These are phyloP conservation scores for Leuctra nigra DNA, from an alignment of 2,888 invertebrate genomes.

Conservation along the genomic window DNA sequence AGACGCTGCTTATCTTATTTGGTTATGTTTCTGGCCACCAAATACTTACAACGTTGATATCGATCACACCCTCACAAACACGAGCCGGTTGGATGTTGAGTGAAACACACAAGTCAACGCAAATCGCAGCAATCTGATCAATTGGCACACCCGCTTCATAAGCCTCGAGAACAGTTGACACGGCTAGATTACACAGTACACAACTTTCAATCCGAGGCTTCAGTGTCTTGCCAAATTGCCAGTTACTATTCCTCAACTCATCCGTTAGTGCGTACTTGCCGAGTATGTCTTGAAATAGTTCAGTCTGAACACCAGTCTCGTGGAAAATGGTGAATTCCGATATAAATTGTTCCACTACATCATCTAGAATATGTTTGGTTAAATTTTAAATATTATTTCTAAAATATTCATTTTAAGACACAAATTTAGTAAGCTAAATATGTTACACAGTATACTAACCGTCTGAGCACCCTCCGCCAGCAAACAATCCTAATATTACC, in stretches of 20 bases:
- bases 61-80: conserved; percentile 56
- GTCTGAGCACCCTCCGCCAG: neutral
- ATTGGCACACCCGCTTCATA: conserved; percentile 46
- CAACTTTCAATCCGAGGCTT: conserved; percentile 21
- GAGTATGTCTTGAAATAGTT: neutral
- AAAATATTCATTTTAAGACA: no score
- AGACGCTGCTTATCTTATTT: neutral
- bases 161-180: conserved; percentile 32
- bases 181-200: conserved; percentile 44
- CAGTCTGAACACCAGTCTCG: neutral
- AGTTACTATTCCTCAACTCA: conserved; percentile 1
- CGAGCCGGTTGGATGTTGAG: conserved; percentile 50
- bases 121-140: conserved; percentile 40
- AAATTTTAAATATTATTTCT: no score
- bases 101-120: conserved; percentile 47
- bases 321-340: neutral
- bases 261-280: neutral
- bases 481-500: neutral
- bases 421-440: no score
- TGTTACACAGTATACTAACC: neutral
- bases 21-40: neutral
- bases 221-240: neutral
- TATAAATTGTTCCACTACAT: neutral
- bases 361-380: no score
- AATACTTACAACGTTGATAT: conserved; percentile 51